A percentile compares a stretch with the other conserved stretches of the same genome.
phyloP scores from a whole-genome alignment of 2,888 invertebrate species.

The Netelia fuscicornis region DNA sequence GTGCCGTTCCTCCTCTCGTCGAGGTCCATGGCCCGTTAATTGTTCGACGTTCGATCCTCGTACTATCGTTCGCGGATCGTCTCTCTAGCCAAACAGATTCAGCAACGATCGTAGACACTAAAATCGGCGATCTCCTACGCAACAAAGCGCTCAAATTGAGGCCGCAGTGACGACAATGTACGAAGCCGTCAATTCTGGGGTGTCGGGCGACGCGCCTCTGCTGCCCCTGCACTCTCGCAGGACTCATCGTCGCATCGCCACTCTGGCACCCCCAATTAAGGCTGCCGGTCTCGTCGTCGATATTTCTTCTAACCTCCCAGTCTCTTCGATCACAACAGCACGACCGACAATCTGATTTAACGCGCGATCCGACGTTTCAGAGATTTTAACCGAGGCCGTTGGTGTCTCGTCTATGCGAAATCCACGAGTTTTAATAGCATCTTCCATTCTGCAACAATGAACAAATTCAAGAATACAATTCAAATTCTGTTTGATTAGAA shows the following conservation, averaged over 20 bases:
- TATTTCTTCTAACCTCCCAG: slow-evolving; percentile 41
- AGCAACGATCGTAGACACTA: slow-evolving; percentile 42
- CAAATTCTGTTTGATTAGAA: neutral
- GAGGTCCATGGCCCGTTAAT: slow-evolving; percentile 82
- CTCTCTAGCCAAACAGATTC: slow-evolving; percentile 48
- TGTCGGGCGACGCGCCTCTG: slow-evolving; percentile 81
- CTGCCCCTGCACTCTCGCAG: slow-evolving; percentile 77
- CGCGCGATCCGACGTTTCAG: slow-evolving; percentile 15
- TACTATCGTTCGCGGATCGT: slow-evolving; percentile 49
- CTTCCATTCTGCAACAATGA: slow-evolving; percentile 64
- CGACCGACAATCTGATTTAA: slow-evolving; percentile 38
- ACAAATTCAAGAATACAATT: neutral
- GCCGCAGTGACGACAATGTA: slow-evolving; percentile 47
- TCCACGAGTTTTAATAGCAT: slow-evolving; percentile 58
- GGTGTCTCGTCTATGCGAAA: slow-evolving; percentile 61
- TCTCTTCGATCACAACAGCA: slow-evolving; percentile 55
- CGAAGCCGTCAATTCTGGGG: slow-evolving; percentile 70
- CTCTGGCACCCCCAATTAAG: slow-evolving; percentile 77
- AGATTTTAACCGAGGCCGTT: slow-evolving; percentile 46
- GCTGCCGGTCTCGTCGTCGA: slow-evolving; percentile 71
- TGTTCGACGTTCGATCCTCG: slow-evolving; percentile 60
- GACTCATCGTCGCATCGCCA: slow-evolving; percentile 84
- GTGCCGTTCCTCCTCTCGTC: slow-evolving; percentile 81
- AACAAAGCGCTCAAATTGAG: slow-evolving; percentile 47
- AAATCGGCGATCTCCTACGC: slow-evolving; percentile 42